Evolutionary conservation across 1,140 invertebrate genomes (phyloP).

Genomic region (Acromyrmex charruanus): DNA sequence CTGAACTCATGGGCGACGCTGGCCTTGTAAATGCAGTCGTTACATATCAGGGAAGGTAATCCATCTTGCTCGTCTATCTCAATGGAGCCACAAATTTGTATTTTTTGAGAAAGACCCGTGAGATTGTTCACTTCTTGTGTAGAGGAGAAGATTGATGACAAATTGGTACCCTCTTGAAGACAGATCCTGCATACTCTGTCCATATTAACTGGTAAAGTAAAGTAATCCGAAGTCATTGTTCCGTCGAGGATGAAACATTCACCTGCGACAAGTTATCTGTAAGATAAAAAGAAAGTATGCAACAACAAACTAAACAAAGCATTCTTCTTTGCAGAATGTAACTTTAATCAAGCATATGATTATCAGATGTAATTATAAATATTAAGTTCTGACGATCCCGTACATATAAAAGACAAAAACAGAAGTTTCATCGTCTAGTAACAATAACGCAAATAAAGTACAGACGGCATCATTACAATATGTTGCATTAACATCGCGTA

Average conservation of each 20-base stretch:
- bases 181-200: conserved; percentile 84
- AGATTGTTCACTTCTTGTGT: conserved; percentile 76
- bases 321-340: not conserved
- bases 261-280: conserved; percentile 34
- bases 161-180: conserved; percentile 81
- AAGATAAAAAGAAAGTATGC: conserved; percentile 28
- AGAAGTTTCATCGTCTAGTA: not conserved
- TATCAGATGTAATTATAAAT: not conserved
- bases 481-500: conserved; percentile 11
- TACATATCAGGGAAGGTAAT: conserved; percentile 84
- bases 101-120: conserved; percentile 80
- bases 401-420: not conserved
- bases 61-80: conserved; percentile 84
- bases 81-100: conserved; percentile 83
- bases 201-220: conserved; percentile 80
- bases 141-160: conserved; percentile 81
- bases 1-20: conserved; percentile 85
- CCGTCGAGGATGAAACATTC: not conserved
- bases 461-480: not conserved
- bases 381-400: not conserved
- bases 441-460: not conserved
- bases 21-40: conserved; percentile 83
- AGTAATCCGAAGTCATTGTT: conserved; percentile 80
- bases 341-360: not conserved
- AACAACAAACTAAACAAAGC: not conserved